Base-by-base conservation (phyloP, 2,797 vertebrate species). In the Spinus pinus region DNA sequence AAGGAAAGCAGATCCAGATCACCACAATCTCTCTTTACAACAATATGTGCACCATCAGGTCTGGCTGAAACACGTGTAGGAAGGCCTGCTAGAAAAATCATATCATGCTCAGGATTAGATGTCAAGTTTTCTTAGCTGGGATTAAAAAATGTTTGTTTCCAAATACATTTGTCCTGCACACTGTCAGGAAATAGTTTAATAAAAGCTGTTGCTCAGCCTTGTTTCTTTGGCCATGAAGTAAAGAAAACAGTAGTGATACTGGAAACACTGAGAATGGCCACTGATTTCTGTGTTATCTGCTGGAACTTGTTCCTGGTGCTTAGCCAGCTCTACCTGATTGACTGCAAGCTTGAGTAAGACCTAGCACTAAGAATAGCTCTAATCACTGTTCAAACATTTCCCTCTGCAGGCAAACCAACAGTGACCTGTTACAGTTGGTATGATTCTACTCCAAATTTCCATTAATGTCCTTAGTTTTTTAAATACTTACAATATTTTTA, bases 61-160 rank as follows among this genome's bases (percentile, higher is more conserved):
- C 72, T 81, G 73, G 12, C 23, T 86, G 54, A 25, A 83, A 28
- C 41, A 78, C 1, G 0, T 67, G 30, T 30, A 79, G 70, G 69
- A 86, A 85, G 81, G 25, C 14, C 70, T 72, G 31, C 41, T 77
- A 64, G 47, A 84, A 49, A 54, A 91, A 71, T 64, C 27, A 7
- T 13, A 11, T 72, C 47, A 31, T 18, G 7, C 0, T 1, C 27
- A 81, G 66, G 41, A 22, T 75, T 39, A 94, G 58, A 72, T n/a
- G 23, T 83, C 67, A 73, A 67, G n/a, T 78, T 84, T 94, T 88
- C 88, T 81, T 77, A 88, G 35, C 25, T 57, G 10, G 14, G 61
- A 93, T 81, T 94, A 65, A 83, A 86, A 87, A 87, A 50, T 31
- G 21, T 46, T 93, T 94, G 57, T 72, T 91, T 95, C 77, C 82